A percentile compares a stretch with the other conserved stretches of the same genome.
These are phyloP conservation scores for Scaptomyza graminum DNA, from an alignment of 1,140 invertebrate genomes.

Conservation along the genomic window DNA sequence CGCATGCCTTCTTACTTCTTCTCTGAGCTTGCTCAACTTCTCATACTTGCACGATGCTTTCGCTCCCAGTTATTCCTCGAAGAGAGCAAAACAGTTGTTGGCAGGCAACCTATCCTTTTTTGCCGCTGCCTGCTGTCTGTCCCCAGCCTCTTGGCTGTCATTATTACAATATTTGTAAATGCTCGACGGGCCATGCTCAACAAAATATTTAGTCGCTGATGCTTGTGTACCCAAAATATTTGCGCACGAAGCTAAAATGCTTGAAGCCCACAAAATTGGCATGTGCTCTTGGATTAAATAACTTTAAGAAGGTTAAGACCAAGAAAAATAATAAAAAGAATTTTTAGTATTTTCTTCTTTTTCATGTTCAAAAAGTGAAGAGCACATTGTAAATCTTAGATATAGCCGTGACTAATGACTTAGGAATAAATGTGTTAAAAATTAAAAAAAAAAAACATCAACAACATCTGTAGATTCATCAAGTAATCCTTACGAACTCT, in stretches of 20 bases:
- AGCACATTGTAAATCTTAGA: neutral
- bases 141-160: conserved; percentile 47
- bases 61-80: neutral
- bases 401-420: neutral
- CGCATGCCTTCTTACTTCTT: too few species aligned
- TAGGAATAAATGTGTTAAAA: neutral
- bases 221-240: conserved; percentile 62
- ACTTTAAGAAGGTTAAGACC: neutral
- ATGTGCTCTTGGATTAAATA: neutral
- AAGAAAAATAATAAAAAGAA: neutral
- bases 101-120: neutral
- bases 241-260: conserved; percentile 49
- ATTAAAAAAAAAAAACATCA: too few species aligned
- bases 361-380: neutral
- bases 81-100: neutral
- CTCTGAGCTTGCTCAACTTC: neutral
- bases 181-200: conserved; percentile 54
- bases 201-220: conserved; percentile 59
- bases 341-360: too few species aligned
- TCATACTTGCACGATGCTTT: neutral
- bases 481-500: neutral
- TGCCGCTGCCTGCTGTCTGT: too few species aligned
- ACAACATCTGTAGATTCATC: neutral
- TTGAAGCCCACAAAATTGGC: conserved; percentile 43
- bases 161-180: conserved; percentile 74